phyloP scores from a whole-genome alignment of 2,113 vertebrate species.

The Rousettus leschenaultii region DNA sequence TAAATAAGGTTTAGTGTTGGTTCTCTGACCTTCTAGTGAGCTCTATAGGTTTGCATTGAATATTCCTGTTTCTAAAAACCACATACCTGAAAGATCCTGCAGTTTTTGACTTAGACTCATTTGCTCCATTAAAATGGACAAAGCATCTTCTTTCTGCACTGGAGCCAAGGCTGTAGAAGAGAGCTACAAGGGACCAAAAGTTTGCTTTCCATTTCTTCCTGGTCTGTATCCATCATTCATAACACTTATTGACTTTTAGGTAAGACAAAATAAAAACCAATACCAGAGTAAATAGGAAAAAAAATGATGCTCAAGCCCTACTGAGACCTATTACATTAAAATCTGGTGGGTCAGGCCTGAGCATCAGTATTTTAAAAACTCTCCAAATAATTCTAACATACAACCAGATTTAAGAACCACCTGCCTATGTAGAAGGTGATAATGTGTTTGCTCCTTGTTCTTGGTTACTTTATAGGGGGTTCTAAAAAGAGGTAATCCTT shows the following conservation, averaged over 20 bases:
- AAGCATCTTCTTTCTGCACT: neutral
- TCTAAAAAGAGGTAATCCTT: neutral
- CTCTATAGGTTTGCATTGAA: neutral
- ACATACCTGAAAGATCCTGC: neutral
- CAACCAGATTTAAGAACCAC: neutral
- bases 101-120: neutral
- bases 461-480: conserved; percentile 11
- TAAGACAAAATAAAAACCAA: neutral
- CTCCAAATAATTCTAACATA: neutral
- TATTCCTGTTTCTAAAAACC: neutral
- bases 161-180: neutral
- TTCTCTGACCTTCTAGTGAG: neutral
- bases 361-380: neutral
- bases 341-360: neutral
- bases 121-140: neutral
- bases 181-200: neutral
- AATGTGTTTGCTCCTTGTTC: neutral
- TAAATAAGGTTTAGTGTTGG: neutral
- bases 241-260: neutral
- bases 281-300: neutral
- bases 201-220: neutral
- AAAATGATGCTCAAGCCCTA: neutral
- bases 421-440: neutral
- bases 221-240: neutral
- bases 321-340: neutral